These are phyloP conservation scores for Anaspis maculata DNA, from an alignment of 2,888 invertebrate species.

Conservation along the genomic window DNA sequence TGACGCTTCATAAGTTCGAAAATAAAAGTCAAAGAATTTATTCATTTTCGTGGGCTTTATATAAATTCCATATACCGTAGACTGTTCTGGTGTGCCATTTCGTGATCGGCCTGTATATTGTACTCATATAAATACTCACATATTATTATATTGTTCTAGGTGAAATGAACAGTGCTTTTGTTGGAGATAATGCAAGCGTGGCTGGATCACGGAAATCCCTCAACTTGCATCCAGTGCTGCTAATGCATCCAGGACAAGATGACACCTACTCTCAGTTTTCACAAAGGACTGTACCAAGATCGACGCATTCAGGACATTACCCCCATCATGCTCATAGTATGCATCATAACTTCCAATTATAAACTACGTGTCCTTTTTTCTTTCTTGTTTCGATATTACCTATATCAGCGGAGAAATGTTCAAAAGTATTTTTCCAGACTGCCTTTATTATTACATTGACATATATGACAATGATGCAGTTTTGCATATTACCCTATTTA, in stretches of 20 bases:
- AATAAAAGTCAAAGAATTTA: no score
- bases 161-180: constrained; percentile 81
- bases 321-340: constrained; percentile 32
- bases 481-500: no score
- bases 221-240: constrained; percentile 76
- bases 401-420: not conserved
- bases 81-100: no score
- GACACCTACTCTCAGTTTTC: constrained; percentile 77
- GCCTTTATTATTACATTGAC: no score
- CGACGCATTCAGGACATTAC: constrained; percentile 39
- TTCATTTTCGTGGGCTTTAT: no score
- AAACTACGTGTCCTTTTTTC: constrained; percentile 23
- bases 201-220: constrained; percentile 77
- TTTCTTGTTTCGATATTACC: not conserved
- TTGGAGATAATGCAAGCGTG: constrained; percentile 77
- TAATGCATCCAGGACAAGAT: constrained; percentile 62
- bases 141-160: constrained; percentile 59
- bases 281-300: constrained; percentile 50
- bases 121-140: no score
- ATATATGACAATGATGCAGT: no score
- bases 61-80: no score
- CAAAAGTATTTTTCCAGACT: not conserved
- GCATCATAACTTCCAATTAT: constrained; percentile 60
- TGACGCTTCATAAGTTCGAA: no score
- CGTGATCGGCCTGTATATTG: no score